Conservation (phyloP, 2,888 invertebrate genomes). For the Hydrotaea diabolus region DNA sequence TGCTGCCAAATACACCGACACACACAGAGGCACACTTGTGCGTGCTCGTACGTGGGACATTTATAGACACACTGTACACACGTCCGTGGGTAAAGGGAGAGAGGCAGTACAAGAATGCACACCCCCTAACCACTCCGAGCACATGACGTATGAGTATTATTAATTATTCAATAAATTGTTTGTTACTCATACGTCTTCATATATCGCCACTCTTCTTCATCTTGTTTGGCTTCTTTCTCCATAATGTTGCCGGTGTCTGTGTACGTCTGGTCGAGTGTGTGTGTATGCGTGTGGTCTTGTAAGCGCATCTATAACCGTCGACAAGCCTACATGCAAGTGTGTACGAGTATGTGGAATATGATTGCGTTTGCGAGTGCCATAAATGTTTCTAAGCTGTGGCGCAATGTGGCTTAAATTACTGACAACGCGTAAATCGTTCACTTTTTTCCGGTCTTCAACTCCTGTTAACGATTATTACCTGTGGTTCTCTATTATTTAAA, state of each 20-base stretch:
- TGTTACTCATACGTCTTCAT: slow-evolving; percentile 42
- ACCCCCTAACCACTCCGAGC: neutral
- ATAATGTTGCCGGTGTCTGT: neutral
- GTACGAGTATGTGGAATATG: neutral
- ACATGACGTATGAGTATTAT: slow-evolving; percentile 47
- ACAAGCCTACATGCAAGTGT: neutral
- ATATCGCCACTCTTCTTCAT: neutral
- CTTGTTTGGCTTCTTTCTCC: too few species aligned
- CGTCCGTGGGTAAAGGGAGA: too few species aligned
- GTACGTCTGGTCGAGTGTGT: neutral
- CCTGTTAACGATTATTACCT: slow-evolving; percentile 17
- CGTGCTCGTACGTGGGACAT: neutral
- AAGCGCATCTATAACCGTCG: neutral
- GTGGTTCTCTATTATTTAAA: slow-evolving; percentile 8
- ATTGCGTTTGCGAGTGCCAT: too few species aligned
- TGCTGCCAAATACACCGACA: neutral
- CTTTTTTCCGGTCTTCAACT: neutral
- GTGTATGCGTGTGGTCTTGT: neutral
- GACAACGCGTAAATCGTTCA: neutral
- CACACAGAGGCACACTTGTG: neutral
- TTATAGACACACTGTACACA: slow-evolving; percentile 5
- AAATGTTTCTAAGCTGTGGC: neutral
- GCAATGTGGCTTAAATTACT: neutral
- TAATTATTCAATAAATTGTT: slow-evolving; percentile 50
- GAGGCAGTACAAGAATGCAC: neutral